Evolutionary conservation across 1,140 invertebrate genomes (phyloP), one percentile per base, ranked within the genome.

Genomic region (Cydia amplana): DNA sequence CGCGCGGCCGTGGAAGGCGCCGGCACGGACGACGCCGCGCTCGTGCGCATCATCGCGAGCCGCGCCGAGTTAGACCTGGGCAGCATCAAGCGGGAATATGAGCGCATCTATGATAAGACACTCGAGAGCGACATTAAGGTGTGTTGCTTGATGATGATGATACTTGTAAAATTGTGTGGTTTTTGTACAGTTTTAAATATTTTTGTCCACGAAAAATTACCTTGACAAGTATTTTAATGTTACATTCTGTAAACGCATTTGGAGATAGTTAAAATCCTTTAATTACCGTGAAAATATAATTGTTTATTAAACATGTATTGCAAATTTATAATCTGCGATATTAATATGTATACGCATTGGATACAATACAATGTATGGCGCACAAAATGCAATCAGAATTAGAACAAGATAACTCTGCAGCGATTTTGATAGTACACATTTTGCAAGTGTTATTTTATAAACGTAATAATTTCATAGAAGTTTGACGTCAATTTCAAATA

Each of bases 51-150:
- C 73, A 92, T 97, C 43, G 94, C 95, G 0, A 94, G 94, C 75
- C 94, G 96, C 65, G 94, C 95, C 43, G 96, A 97, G 94, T 94
- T 96, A 51, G 96, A 97, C 88, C 92, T 97, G 79, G 95, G 88
- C 43, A 90, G 92, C 75, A 96, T 97, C 73, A 96, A 96, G 89
- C 89, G 92, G 43, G 95, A 96, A 83, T 96, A 95, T 83, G 94
- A 96, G 85, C 90, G 94, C 7, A 89, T 95, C 73, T 96, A 95
- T 81, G 95, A 95, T 80, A 96, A 95, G 82, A 95, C 95, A 1
- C 90, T 97, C 51, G 93, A 94, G 77, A 95, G 95, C 82, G 94
- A 94, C 65, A 89, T 97, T 46, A 93, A 91, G 94, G 95, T 95
- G 93, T 86, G 93, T 74, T 49, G 20, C 28, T 60, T 74, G 75